These are phyloP conservation scores for Orthonyx spaldingii DNA, from an alignment of 2,113 vertebrate species.

Conservation along the genomic window DNA sequence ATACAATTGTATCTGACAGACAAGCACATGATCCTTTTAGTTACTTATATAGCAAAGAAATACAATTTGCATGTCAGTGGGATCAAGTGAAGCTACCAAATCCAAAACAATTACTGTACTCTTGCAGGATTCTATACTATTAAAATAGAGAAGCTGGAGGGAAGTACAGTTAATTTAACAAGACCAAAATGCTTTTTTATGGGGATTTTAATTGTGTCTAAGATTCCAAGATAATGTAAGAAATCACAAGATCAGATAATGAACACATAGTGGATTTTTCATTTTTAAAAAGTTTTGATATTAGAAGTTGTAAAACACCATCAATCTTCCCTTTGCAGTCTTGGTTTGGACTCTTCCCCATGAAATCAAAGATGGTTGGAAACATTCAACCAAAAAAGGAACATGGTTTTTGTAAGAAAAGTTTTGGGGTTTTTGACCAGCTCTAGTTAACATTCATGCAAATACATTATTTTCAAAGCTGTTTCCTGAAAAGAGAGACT, in stretches of 20 bases:
- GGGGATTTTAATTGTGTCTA: background rate
- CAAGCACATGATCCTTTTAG: background rate
- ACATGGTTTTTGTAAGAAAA: slow-evolving; percentile 24
- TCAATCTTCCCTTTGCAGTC: background rate
- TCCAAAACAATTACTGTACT: background rate
- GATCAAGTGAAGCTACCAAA: background rate
- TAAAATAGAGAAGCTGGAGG: background rate
- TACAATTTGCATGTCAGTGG: background rate
- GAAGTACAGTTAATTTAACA: background rate
- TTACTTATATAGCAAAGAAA: slow-evolving; percentile 2
- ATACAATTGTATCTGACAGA: background rate
- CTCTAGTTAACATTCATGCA: background rate
- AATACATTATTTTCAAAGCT: slow-evolving; percentile 1
- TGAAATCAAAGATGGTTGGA: background rate
- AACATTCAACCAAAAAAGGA: slow-evolving; percentile 36
- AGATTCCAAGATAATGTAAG: background rate
- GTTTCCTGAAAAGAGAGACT: background rate
- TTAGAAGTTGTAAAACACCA: slow-evolving; percentile 24
- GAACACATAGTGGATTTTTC: background rate
- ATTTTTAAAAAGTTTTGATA: background rate
- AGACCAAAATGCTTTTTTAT: background rate
- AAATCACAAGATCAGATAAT: background rate
- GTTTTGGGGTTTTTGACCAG: slow-evolving; percentile 9
- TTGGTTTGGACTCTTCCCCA: slow-evolving; percentile 35
- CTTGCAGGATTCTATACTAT: background rate